Evolutionary conservation across 2,888 invertebrate species (phyloP).

Genomic region (Caenorhabditis becei): DNA sequence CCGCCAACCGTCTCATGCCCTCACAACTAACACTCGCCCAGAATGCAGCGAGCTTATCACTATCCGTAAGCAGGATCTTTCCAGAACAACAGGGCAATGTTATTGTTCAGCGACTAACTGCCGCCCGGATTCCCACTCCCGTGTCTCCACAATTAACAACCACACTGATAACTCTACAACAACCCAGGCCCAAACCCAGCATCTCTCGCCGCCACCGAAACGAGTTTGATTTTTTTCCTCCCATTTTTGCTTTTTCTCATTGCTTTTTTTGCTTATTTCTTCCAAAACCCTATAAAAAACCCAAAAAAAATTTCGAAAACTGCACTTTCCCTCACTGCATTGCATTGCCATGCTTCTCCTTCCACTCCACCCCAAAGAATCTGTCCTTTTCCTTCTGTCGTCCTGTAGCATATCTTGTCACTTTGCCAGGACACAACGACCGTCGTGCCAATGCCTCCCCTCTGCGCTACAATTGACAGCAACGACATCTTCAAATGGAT

Average conservation of each 20-base stretch:
- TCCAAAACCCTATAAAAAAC: no score
- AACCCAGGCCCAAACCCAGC: no score
- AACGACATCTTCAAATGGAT: conserved; percentile 59
- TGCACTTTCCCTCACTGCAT: conserved; percentile 13
- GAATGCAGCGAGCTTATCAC: conserved; percentile 62
- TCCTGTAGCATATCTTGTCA: conserved; percentile 29
- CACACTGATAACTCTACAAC: conserved; percentile 23
- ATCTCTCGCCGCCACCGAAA: conserved; percentile 38
- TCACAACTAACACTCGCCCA: conserved; percentile 51
- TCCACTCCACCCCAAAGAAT: background rate
- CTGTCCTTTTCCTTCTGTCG: background rate
- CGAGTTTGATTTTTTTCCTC: conserved; percentile 52
- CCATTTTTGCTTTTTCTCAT: conserved; percentile 22
- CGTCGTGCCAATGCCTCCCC: conserved; percentile 9
- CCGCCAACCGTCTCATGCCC: conserved; percentile 47
- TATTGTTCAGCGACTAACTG: conserved; percentile 27
- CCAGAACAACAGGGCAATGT: background rate
- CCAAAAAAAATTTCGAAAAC: conserved; percentile 15
- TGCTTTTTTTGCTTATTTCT: conserved; percentile 12
- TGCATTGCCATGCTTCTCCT: background rate
- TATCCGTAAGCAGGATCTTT: conserved; percentile 50
- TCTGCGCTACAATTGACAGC: conserved; percentile 26
- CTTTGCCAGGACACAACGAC: conserved; percentile 32
- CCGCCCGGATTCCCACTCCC: conserved; percentile 50
- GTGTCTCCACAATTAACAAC: conserved; percentile 44